Evolutionary conservation across 30 jellyfish, hydroid and myxozoan genomes (phyloP).

Genomic region (Hydractinia echinata): DNA sequence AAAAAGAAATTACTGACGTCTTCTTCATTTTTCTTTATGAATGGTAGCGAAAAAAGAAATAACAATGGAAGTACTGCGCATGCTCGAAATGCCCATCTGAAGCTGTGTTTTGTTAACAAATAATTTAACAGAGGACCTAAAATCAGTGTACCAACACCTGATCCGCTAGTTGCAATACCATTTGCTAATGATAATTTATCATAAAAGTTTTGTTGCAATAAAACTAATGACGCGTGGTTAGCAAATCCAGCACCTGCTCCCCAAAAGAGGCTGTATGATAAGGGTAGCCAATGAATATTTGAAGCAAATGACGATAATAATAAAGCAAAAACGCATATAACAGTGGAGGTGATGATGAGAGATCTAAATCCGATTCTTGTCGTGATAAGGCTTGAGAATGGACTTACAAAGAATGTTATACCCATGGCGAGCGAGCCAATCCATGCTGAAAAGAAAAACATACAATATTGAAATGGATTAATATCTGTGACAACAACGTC

Average conservation of each 20-base stretch:
- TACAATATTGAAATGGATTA: no score
- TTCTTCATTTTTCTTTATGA: neutral
- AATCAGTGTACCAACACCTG: constrained; percentile 10
- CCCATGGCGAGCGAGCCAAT: constrained; percentile 10
- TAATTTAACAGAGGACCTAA: constrained; percentile 11
- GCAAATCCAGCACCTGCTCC: constrained; percentile 31
- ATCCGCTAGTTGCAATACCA: constrained; percentile 13
- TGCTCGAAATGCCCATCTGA: constrained; percentile 25
- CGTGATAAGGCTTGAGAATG: neutral
- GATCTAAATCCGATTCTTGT: neutral
- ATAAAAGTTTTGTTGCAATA: neutral
- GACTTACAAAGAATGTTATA: constrained; percentile 7
- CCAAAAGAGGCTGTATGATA: constrained; percentile 23
- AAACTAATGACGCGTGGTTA: constrained; percentile 2
- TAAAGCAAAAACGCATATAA: neutral
- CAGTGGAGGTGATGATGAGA: neutral
- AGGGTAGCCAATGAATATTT: neutral
- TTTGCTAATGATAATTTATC: constrained; percentile 6
- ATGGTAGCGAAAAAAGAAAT: neutral
- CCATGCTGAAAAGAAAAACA: neutral
- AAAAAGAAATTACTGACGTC: no score
- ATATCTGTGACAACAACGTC: no score
- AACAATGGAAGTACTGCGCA: constrained; percentile 1
- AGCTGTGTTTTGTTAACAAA: neutral
- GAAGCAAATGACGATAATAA: neutral